These are phyloP conservation scores for Elmis aenea DNA, from an alignment of 2,888 invertebrate species.

Conservation along the genomic window DNA sequence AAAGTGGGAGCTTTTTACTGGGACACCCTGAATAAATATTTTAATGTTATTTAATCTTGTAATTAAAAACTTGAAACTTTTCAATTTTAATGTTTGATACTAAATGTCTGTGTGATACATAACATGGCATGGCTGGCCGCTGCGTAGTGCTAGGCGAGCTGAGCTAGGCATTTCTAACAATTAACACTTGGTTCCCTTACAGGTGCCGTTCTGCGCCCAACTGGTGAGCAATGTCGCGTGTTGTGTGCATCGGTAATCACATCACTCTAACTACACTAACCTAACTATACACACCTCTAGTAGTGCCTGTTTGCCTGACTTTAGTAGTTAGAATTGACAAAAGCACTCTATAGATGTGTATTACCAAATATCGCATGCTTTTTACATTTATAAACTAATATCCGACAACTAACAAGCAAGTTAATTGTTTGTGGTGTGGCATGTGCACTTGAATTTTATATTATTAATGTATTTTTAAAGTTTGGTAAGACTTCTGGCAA, in stretches of 20 bases:
- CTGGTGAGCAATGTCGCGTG: conserved; percentile 93
- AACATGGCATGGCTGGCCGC: conserved; percentile 42
- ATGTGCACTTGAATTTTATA: conserved; percentile 20
- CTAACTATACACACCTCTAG: conserved; percentile 46
- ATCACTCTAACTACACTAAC: conserved; percentile 59
- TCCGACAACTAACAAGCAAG: conserved; percentile 11
- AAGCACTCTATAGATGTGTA: conserved; percentile 48
- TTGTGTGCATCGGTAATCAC: conserved; percentile 92
- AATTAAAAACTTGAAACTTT: no score
- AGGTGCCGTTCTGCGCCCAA: conserved; percentile 91
- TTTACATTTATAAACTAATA: conserved; percentile 9
- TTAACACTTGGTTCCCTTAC: conserved; percentile 56
- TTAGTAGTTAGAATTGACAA: conserved; percentile 17
- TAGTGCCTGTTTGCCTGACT: conserved; percentile 42
- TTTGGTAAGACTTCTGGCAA: no score
- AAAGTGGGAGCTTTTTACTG: no score
- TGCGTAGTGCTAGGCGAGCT: conserved; percentile 41
- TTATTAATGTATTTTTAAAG: background rate
- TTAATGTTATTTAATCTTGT: no score
- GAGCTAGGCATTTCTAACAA: conserved; percentile 49
- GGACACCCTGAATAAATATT: no score
- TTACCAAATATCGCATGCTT: conserved; percentile 31
- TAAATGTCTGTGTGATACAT: conserved; percentile 16
- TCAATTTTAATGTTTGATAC: no score
- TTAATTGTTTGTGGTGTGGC: conserved; percentile 22